Base-by-base conservation (phyloP, 2,888 invertebrate species). In the Cheilosia scutellata region DNA sequence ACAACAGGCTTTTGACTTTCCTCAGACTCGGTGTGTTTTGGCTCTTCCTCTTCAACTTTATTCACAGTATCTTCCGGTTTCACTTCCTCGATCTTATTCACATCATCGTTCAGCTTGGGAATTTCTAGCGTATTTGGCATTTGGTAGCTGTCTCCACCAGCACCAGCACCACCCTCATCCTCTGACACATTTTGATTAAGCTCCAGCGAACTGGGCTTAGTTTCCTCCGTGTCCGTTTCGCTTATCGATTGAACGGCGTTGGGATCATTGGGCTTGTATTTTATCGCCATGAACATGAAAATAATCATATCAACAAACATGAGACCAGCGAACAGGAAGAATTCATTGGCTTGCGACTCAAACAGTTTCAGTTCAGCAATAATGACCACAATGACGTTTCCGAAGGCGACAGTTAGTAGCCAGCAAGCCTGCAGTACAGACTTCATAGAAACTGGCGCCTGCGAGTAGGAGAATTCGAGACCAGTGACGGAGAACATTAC, bases 361-460 rank as follows among this genome's bases (percentile, higher is more conserved):
- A 98, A 95, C 80, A 96, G 93, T 83, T 95, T 94, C 9, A 95
- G 94, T 91, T 97, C 96, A 16, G 98, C 97, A 33, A 99, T 95
- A 63, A 98, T 95, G 40, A 98, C 96, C 0, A 99, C 98, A 74
- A 99, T 95, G 4, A 99, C 93, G 92, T 99, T 99, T 49, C 99
- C 99, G 90, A 98, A 94, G 0, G 98, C 98, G 0, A 97, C 96
- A 0, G 98, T 98, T 71, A 99, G 93, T n/a, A 98, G 93, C 97
- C 98, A 99, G 6, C 96, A 95, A 0, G 99, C 97, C 92, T 97
- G 96, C 63, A 99, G 92, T 0, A 99, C 96, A 0, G 98, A 97
- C 92, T 99, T 99, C 98, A 99, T 98, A 84, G 95, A 95, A 1
- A 88, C 62, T 2, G 95, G 95, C 5, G 96, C 95, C 94, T 94